Base-by-base conservation (phyloP, 2,888 invertebrate species). In the Poecilobothrus nobilitatus region DNA sequence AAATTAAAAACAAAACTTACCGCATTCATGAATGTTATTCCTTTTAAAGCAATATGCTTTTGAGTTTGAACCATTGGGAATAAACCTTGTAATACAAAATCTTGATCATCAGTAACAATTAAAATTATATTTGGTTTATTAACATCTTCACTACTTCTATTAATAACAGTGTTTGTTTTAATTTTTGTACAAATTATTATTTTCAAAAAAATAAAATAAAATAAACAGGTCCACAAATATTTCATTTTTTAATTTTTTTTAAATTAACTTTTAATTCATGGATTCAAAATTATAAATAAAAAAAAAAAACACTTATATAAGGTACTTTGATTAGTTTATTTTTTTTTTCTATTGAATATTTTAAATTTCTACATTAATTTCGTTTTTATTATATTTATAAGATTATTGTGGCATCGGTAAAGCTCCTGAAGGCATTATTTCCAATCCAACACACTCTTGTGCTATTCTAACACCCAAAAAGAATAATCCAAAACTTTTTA, bases 41-140 rank as follows among this genome's bases (percentile, higher is more conserved):
- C 93, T 73, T 85, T 79, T 68, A 84, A 82, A 18, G 84, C 87
- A 71, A 93, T 83, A 70, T 89, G 82, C 71, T 84, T 82, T 69
- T 83, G 79, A 1, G 90, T 89, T 76, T 85, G 86, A 75, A 80
- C 81, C 87, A 93, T 86, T 8, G 91, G 90, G 33, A 80, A 84
- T 87, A 92, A 85, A 67, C 92, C 90, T 78, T 89, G 88, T 66
- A 95, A 81, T n/a, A 86, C 82, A 4, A 87, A 82, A 84, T 95
- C 95, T 80, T 94, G 93, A 82, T 95, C 95, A 79, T 95, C 95
- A 0, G 91, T 92, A 67, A 95, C 76, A 73, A 95, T 84, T 62
- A 94, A 77, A 65, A 95, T 84, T 76, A 95, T 88, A 82, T 94
- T 95, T 37, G 91, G 89, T 53, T 27, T 27, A 27, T 27, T 27